These are phyloP conservation scores for Enteromius trimaculatus DNA, from an alignment of 2,797 vertebrate species.

Conservation along the genomic window DNA sequence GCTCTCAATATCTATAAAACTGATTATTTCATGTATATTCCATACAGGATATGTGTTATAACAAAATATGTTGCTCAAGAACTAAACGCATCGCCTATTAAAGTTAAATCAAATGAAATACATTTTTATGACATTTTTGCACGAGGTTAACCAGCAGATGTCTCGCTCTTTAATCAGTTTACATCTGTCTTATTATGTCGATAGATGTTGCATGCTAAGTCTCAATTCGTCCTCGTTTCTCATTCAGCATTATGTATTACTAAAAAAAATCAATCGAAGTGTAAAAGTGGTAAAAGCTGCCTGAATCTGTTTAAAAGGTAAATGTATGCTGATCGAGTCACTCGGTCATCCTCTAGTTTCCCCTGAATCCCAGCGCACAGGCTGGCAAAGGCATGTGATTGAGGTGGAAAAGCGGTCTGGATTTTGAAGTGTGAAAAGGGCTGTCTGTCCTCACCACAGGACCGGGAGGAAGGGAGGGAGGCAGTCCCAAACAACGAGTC, in stretches of 20 bases:
- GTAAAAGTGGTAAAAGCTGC: not conserved
- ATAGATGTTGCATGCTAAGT: not conserved
- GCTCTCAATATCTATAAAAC: not conserved
- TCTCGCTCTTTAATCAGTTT: slow-evolving; percentile 25
- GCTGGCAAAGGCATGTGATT: slow-evolving; percentile 57
- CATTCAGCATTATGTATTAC: not conserved
- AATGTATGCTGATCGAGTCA: slow-evolving; percentile 40
- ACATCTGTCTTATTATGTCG: not conserved
- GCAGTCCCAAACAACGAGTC: slow-evolving; percentile 6
- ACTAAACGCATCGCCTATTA: not conserved
- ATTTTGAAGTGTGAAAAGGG: slow-evolving; percentile 55
- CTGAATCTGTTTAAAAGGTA: not conserved
- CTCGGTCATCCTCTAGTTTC: slow-evolving; percentile 61
- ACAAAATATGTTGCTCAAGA: not conserved
- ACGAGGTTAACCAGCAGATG: slow-evolving; percentile 36
- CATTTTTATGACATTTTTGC: not conserved
- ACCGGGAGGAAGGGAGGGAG: slow-evolving; percentile 16
- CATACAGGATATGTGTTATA: not conserved
- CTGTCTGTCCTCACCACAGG: slow-evolving; percentile 31
- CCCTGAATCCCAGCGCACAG: slow-evolving; percentile 55
- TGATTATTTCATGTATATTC: not conserved
- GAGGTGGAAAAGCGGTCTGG: slow-evolving; percentile 57
- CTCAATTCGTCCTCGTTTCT: not conserved
- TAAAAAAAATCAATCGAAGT: not conserved
- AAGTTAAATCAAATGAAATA: not conserved